Base-by-base conservation (phyloP, 37 sponge, comb jelly and placozoan species). In the Halichondria panicea region DNA sequence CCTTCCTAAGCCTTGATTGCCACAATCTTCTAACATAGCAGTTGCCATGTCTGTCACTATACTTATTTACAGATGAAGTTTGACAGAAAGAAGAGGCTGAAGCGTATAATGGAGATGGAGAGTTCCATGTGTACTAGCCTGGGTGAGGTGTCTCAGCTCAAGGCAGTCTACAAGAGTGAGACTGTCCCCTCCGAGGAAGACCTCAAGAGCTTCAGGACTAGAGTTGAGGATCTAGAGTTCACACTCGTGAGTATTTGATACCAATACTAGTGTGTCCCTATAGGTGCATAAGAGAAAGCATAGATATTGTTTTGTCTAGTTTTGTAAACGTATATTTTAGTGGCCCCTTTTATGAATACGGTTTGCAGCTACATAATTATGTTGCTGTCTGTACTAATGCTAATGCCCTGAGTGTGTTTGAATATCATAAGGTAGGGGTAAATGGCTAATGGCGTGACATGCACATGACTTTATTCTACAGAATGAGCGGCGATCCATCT, bases 81-180 rank as follows among this genome's bases (percentile, higher is more conserved):
- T 50, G 78, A 76, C 9, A 53, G 91, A 7, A 48, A 74, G 75
- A 91, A 91, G 63, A 44, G 91, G 32, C 57, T 86, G 38, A 85
- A 91, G 48, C 42, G 91, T 15, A 68, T 91, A 31, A 67, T 44
- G 28, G 91, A 91, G 54, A 81, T 91, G 78, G 91, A 91, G 41
- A 52, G 27, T 15, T 73, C 73, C 21, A 38, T 91, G 40, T 81
- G 88, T 70, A 45, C 73, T 43, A 56, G 58, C 4, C 63, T 91
- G 4, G 91, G 78, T 3, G 71, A 60, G 53, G 25, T 58, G 36
- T 21, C 83, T 2, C 33, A 53, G 52, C 59, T 91, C 4, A 30
- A 56, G 21, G 18, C 54, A 11, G n/a, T 63, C 13, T 33, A 33
- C 35, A 56, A 79, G 50, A 12, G 72, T 32, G 46, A 72, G 43